These are phyloP conservation scores for Paraescarpia echinospica DNA, from an alignment of 1,140 invertebrate genomes.

Conservation along the genomic window DNA sequence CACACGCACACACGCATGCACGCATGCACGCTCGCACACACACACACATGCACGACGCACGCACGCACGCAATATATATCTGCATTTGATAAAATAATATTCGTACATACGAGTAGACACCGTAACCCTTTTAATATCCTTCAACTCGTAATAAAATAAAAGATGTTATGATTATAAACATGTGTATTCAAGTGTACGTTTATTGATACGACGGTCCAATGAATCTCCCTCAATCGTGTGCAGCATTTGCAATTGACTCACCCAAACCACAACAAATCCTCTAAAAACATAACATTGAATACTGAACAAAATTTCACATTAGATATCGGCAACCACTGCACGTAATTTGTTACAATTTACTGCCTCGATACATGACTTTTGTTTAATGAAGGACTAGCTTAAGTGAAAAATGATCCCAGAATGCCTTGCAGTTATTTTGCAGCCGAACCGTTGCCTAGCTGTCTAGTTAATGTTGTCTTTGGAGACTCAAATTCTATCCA, in stretches of 20 bases:
- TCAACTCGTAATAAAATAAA: no score
- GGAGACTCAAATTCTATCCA: background rate
- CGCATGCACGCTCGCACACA: no score
- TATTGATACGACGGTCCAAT: no score
- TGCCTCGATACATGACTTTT: background rate
- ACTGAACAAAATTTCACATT: background rate
- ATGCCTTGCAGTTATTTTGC: background rate
- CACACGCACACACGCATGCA: no score
- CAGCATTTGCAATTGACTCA: background rate
- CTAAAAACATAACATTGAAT: background rate
- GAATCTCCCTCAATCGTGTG: no score
- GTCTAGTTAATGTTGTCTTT: background rate
- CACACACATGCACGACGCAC: no score
- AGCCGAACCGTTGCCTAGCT: background rate
- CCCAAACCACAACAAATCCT: background rate
- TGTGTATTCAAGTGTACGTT: no score
- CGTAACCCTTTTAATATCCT: no score
- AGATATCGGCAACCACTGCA: background rate
- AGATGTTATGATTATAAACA: no score
- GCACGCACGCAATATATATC: no score
- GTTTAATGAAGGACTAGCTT: background rate
- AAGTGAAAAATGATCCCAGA: slow-evolving; percentile 1
- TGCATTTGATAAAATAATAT: no score
- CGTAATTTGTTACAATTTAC: background rate
- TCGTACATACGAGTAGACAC: no score